Percentiles rank a stretch among this genome's conserved stretches.
phyloP scores from a whole-genome alignment of 2,797 vertebrate species.

The Onychomys arenicola region DNA sequence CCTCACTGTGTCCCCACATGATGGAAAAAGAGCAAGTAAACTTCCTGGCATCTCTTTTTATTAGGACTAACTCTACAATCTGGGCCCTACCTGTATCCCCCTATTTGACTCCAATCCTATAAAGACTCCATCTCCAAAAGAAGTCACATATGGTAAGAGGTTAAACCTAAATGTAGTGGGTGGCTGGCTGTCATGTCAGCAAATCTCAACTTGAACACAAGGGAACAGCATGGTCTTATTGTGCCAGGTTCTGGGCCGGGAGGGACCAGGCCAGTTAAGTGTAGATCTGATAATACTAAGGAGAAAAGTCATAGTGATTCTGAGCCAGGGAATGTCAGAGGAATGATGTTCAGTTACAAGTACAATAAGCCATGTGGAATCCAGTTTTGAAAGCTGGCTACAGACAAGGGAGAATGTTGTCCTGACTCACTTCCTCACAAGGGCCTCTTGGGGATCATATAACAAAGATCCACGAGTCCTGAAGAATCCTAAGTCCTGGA shows the following conservation, averaged over 20 bases:
- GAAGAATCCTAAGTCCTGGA: background rate
- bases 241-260: background rate
- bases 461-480: background rate
- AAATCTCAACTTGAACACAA: background rate
- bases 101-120: background rate
- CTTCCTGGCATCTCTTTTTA: background rate
- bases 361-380: background rate
- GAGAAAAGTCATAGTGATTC: background rate
- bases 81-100: background rate
- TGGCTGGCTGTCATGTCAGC: background rate
- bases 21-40: background rate
- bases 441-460: background rate
- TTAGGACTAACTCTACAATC: background rate
- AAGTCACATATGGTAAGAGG: background rate
- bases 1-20: background rate
- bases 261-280: background rate
- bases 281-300: background rate
- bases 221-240: background rate
- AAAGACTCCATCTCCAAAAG: background rate
- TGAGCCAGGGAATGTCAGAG: constrained; percentile 1
- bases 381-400: background rate
- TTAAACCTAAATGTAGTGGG: background rate
- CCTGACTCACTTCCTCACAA: background rate
- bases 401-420: background rate
- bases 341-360: background rate